Conservation (phyloP, 2,888 invertebrate species). For the Drosophila borborema region DNA sequence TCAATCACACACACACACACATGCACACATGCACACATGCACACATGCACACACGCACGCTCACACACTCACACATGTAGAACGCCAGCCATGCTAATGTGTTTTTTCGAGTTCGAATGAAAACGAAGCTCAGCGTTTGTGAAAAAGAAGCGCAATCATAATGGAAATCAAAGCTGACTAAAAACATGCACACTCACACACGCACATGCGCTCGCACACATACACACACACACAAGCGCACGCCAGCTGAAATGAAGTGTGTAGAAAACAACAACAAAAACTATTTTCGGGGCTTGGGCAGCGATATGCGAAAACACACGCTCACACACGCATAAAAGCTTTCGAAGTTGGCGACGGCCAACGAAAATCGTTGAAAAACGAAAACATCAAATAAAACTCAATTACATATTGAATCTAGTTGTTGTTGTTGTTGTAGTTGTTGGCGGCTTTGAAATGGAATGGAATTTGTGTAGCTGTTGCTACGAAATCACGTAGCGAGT, state of each 20-base stretch:
- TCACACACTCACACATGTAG: conserved; percentile 1
- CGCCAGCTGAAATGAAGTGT: conserved; percentile 49
- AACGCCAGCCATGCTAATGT: conserved; percentile 48
- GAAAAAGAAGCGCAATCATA: conserved; percentile 65
- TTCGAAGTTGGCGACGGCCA: conserved; percentile 56
- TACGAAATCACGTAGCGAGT: conserved; percentile 60
- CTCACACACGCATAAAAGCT: conserved; percentile 36
- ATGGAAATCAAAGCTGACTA: conserved; percentile 55
- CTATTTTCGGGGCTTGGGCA: conserved; percentile 32
- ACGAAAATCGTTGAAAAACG: conserved; percentile 65
- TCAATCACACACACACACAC: conserved; percentile 53
- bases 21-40: neutral
- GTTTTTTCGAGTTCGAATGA: conserved; percentile 60
- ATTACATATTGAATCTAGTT: conserved; percentile 56
- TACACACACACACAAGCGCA: neutral
- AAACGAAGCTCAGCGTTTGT: conserved; percentile 60
- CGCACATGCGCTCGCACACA: neutral
- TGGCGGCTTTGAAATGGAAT: conserved; percentile 58
- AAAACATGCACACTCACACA: conserved; percentile 11
- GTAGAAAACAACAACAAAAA: conserved; percentile 47
- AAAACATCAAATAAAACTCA: conserved; percentile 59
- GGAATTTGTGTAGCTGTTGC: conserved; percentile 58
- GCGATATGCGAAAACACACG: conserved; percentile 41
- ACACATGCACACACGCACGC: neutral
- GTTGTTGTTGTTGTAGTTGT: conserved; percentile 33